Evolutionary conservation across 2,797 vertebrate genomes (phyloP), one percentile per base, ranked within the genome.

Genomic region (Phyllotis vaccarum): DNA sequence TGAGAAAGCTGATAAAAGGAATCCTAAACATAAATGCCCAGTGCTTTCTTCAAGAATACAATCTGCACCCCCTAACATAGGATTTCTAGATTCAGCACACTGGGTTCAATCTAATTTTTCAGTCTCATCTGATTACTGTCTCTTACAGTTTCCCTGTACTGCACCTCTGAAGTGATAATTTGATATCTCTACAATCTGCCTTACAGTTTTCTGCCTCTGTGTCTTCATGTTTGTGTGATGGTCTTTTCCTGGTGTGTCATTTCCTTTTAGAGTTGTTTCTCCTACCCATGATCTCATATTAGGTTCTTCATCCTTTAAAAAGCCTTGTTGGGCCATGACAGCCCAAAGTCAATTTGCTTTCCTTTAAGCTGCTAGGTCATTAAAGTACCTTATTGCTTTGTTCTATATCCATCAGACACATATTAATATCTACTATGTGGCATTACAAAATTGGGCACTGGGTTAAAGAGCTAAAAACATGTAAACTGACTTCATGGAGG

Each of bases 11-110:
- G 19, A 21, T n/a, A 5, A 31, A 27, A 62, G 72, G 56, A 4
- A 70, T 11, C 72, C 29, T 46, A 82, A 83, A 66, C 43, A 91
- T 16, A 86, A 52, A 76, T 66, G 82, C 43, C 80, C 6, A 90
- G 66, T 70, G 31, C 3, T 92, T 93, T 43, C 16, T 93, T 91
- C 29, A 29, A 90, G 29, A 92, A 76, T 80, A 60, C 87, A 95
- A 83, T 83, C 43, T 90, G 24, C 3, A 49, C 16, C 68, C 10
- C 16, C 7, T 75, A 58, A 31, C 1, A 64, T 21, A 68, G 81
- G 7, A 34, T 79, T 87, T 92, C 70, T 81, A 46, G 24, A n/a
- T 91, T 89, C 13, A 58, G 24, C 37, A 86, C 21, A 27, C 27
- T 66, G 34, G 9, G 11, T 17, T 91, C 58, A 80, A 6, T 58